Percentiles rank a stretch among this genome's conserved stretches.
phyloP scores from a whole-genome alignment of 2,113 vertebrate genomes.

The Poeciliopsis turrubarensis region DNA sequence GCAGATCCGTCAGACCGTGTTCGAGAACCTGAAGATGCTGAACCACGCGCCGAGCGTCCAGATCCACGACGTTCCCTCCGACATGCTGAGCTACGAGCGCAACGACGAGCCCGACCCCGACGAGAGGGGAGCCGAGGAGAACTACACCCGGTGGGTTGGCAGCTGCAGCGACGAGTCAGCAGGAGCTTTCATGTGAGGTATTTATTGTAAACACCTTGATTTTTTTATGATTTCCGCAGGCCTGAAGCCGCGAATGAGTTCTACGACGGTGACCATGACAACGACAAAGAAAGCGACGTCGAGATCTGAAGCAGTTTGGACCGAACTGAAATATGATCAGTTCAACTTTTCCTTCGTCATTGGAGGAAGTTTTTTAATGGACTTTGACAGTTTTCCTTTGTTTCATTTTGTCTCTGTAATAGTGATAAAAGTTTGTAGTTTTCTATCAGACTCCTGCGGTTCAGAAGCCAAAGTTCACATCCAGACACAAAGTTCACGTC shows the following conservation, averaged over 20 bases:
- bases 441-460: background rate
- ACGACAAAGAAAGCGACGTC: slow-evolving; percentile 98
- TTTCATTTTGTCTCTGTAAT: background rate
- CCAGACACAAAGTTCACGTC: too few relatives aligned
- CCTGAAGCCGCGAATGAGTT: slow-evolving; percentile 95
- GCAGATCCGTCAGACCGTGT: slow-evolving; percentile 97
- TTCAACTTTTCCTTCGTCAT: background rate
- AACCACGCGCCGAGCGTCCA: slow-evolving; percentile 98
- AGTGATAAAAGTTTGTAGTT: background rate
- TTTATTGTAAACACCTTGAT: background rate
- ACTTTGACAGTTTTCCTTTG: background rate
- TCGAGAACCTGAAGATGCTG: slow-evolving; percentile 98
- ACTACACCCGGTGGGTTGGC: slow-evolving; percentile 86
- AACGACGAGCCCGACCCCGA: slow-evolving; percentile 93
- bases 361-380: background rate
- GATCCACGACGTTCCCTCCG: slow-evolving; percentile 96
- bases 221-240: slow-evolving; percentile 70
- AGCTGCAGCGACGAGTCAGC: background rate
- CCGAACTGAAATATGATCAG: background rate
- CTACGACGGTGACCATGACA: slow-evolving; percentile 97
- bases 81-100: slow-evolving; percentile 94
- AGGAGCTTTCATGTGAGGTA: background rate
- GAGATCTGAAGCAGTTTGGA: slow-evolving; percentile 84
- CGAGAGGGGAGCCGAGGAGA: slow-evolving; percentile 92
- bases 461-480: background rate